Conservation (phyloP, 2,113 vertebrate species). For the Ceyx melanurus region DNA sequence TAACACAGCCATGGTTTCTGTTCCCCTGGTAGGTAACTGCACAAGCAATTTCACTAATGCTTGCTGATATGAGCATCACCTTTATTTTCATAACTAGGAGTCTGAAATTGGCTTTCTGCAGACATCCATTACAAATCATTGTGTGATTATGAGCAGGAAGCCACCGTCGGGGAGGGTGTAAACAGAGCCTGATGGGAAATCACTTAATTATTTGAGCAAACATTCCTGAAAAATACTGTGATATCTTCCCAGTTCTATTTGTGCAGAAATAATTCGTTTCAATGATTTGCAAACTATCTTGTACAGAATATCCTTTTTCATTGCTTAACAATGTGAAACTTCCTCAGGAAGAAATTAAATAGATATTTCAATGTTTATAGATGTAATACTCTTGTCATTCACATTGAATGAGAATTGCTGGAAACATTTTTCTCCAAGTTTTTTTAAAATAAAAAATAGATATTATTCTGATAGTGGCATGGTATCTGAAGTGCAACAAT, state of each 20-base stretch:
- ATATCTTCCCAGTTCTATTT: conserved; percentile 35
- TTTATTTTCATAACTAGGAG: neutral
- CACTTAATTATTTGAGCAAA: conserved; percentile 3
- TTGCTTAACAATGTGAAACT: conserved; percentile 75
- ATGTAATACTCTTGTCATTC: conserved; percentile 79
- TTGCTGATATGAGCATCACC: neutral
- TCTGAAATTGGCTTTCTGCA: conserved; percentile 16
- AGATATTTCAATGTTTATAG: conserved; percentile 77
- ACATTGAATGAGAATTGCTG: conserved; percentile 82
- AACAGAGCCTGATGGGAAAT: neutral
- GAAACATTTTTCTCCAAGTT: conserved; percentile 72
- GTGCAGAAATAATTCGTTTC: conserved; percentile 37
- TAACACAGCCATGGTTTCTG: neutral
- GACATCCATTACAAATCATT: neutral
- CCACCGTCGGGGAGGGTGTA: neutral
- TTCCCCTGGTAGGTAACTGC: neutral
- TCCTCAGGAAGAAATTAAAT: conserved; percentile 80
- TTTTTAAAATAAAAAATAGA: conserved; percentile 71
- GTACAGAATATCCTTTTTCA: conserved; percentile 70
- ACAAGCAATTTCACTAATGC: neutral
- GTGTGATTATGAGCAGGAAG: neutral
- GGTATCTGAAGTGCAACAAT: conserved; percentile 78
- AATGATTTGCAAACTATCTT: conserved; percentile 62
- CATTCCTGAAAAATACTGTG: conserved; percentile 47
- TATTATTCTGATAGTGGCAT: conserved; percentile 77